Percentiles rank a stretch among this genome's conserved stretches.
Conservation (phyloP, 2,113 vertebrate species). For the Orycteropus afer region DNA sequence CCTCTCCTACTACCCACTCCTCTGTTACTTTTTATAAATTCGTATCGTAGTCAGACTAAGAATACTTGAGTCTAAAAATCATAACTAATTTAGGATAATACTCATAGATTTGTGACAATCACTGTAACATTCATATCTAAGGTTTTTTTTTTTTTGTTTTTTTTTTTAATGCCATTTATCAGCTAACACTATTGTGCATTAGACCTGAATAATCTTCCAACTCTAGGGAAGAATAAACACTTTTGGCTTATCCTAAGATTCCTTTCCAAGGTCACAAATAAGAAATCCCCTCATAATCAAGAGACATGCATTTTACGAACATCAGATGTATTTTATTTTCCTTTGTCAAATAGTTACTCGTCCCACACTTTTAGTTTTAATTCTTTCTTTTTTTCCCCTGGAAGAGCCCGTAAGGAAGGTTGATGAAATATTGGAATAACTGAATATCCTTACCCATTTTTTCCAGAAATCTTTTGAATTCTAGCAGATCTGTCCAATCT, state of each 20-base stretch:
- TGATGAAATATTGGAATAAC: slow-evolving; percentile 43
- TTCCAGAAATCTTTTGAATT: slow-evolving; percentile 65
- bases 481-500: slow-evolving; percentile 40
- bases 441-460: slow-evolving; percentile 47
- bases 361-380: slow-evolving; percentile 51
- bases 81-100: slow-evolving; percentile 63
- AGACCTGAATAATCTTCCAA: slow-evolving; percentile 43
- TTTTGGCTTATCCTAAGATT: slow-evolving; percentile 57
- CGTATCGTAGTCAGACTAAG: slow-evolving; percentile 52
- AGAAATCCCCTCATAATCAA: slow-evolving; percentile 60
- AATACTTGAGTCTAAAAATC: slow-evolving; percentile 67
- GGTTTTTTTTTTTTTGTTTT: not conserved
- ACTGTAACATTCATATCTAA: slow-evolving; percentile 64
- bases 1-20: not conserved
- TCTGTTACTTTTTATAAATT: slow-evolving; percentile 54
- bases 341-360: slow-evolving; percentile 49
- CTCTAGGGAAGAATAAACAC: slow-evolving; percentile 59
- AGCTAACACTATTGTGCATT: slow-evolving; percentile 55
- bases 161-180: slow-evolving; percentile 42
- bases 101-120: slow-evolving; percentile 78
- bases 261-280: slow-evolving; percentile 61
- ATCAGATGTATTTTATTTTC: slow-evolving; percentile 61
- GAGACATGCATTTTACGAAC: slow-evolving; percentile 55
- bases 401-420: not conserved
- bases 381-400: not conserved